phyloP scores from a whole-genome alignment of 2,797 vertebrate genomes.

The Yasuhikotakia modesta region DNA sequence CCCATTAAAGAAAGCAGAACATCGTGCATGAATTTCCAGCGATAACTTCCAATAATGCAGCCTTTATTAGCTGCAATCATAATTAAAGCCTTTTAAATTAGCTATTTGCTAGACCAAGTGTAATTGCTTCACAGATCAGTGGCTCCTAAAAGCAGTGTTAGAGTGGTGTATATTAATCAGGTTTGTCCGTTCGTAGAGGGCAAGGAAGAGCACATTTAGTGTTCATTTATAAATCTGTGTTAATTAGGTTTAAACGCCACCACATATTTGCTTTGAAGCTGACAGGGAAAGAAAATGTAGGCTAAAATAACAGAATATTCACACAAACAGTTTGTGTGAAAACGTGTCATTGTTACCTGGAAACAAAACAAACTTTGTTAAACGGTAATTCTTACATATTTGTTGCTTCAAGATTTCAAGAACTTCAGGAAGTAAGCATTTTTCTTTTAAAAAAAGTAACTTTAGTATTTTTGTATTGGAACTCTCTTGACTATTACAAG shows the following conservation, averaged over 20 bases:
- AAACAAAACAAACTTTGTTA: slow-evolving; percentile 15
- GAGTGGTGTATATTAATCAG: slow-evolving; percentile 66
- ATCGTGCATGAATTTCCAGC: not conserved
- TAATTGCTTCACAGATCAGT: slow-evolving; percentile 63
- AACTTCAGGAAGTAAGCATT: no score
- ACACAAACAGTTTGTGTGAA: slow-evolving; percentile 45
- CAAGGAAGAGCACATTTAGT: slow-evolving; percentile 48
- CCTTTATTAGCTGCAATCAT: slow-evolving; percentile 70
- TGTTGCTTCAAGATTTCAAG: slow-evolving; percentile 5
- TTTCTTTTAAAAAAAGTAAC: not conserved
- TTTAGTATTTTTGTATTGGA: not conserved
- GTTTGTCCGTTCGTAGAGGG: slow-evolving; percentile 55
- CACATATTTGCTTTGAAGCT: slow-evolving; percentile 55
- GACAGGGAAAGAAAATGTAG: slow-evolving; percentile 44
- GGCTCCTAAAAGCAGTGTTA: slow-evolving; percentile 49
- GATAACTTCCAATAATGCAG: slow-evolving; percentile 6
- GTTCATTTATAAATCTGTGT: slow-evolving; percentile 62
- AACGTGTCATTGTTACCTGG: slow-evolving; percentile 18
- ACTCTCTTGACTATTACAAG: not conserved
- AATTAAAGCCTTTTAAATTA: slow-evolving; percentile 68
- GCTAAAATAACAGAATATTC: slow-evolving; percentile 49
- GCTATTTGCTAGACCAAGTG: slow-evolving; percentile 63
- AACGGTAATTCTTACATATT: slow-evolving; percentile 8
- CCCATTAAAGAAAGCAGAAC: not conserved
- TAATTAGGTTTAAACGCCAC: slow-evolving; percentile 67